These are phyloP conservation scores for Seriola aureovittata DNA, from an alignment of 2,113 vertebrate genomes.

Conservation along the genomic window DNA sequence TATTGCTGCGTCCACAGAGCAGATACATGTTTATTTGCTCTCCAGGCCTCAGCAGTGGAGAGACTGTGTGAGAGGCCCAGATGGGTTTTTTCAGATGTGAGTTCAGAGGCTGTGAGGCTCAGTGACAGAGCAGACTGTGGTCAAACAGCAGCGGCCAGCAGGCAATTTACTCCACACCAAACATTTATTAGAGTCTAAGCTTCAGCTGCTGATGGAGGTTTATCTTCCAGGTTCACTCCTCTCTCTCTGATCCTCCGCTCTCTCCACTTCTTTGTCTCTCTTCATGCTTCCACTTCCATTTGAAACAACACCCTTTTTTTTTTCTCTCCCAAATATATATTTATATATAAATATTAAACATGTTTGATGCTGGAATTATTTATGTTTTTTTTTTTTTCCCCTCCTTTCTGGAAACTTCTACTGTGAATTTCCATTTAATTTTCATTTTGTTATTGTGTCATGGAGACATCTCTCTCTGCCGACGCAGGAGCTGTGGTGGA, in stretches of 20 bases:
- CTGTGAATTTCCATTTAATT: not conserved
- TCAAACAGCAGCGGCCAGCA: constrained; percentile 68
- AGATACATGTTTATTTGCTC: constrained; percentile 61
- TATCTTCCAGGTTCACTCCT: constrained; percentile 51
- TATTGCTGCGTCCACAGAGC: constrained; percentile 10
- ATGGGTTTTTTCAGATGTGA: constrained; percentile 57
- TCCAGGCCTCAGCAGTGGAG: constrained; percentile 32
- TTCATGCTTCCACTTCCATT: constrained; percentile 12
- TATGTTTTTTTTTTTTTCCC: no score
- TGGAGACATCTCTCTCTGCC: not conserved
- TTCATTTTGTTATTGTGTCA: not conserved
- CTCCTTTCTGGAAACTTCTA: not conserved
- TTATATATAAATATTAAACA: no score
- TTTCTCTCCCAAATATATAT: not conserved
- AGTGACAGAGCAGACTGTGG: constrained; percentile 60
- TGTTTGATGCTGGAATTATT: no score
- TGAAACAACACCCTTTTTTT: constrained; percentile 7
- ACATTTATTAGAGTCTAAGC: constrained; percentile 70
- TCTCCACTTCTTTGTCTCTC: constrained; percentile 15
- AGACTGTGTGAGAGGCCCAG: constrained; percentile 18
- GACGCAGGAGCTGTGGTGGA: no score
- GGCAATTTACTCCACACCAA: constrained; percentile 68
- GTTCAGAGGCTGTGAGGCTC: constrained; percentile 69
- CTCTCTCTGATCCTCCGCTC: constrained; percentile 53
- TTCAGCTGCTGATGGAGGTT: constrained; percentile 59